Percentiles rank a stretch among this genome's conserved stretches.
Conservation (phyloP, 2,113 vertebrate genomes). For the Myrmecophaga tridactyla region DNA sequence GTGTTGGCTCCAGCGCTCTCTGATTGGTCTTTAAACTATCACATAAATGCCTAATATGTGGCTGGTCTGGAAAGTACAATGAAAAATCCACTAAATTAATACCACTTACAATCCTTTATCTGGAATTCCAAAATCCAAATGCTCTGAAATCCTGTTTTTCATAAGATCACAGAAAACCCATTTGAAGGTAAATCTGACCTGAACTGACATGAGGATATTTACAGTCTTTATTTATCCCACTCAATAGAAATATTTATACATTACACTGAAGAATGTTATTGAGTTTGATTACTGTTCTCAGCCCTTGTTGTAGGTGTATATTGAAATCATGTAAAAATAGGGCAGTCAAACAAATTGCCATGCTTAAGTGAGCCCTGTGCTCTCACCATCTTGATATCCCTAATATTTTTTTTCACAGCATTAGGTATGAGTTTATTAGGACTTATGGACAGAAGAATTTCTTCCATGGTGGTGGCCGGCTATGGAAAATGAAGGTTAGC, state of each 20-base stretch:
- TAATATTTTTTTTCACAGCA: too few relatives aligned
- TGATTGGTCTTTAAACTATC: neutral
- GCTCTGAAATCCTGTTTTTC: neutral
- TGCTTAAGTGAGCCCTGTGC: neutral
- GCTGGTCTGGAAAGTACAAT: neutral
- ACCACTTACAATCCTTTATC: neutral
- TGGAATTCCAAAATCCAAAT: constrained; percentile 10
- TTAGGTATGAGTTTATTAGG: too few relatives aligned
- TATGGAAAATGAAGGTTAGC: too few relatives aligned
- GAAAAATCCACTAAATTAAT: neutral
- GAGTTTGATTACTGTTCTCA: neutral
- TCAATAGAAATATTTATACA: neutral
- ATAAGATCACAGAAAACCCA: neutral
- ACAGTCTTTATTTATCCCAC: neutral
- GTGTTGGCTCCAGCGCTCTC: neutral
- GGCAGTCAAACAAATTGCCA: neutral
- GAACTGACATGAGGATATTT: neutral
- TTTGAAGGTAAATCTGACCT: neutral
- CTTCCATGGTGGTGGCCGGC: too few relatives aligned
- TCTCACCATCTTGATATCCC: neutral
- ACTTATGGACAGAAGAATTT: too few relatives aligned
- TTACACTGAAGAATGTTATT: neutral
- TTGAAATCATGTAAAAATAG: neutral
- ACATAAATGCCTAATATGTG: neutral
- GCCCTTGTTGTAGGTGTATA: neutral